Percentiles rank a stretch among this genome's conserved stretches.
Evolutionary conservation across 2,797 vertebrate species (phyloP).

Genomic region (Ataeniobius toweri): DNA sequence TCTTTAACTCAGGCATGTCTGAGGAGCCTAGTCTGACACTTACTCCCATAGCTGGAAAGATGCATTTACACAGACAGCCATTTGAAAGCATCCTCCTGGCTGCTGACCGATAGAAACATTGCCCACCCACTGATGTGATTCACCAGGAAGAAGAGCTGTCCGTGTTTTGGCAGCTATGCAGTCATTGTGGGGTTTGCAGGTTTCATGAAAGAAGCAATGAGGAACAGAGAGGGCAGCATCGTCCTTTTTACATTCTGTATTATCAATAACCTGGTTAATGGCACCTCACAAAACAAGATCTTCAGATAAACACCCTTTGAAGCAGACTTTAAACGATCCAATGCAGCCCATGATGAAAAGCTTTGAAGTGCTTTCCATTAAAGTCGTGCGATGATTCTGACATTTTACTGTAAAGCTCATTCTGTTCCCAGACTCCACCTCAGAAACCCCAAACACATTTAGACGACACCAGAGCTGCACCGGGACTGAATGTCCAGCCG

Average conservation of each 20-base stretch:
- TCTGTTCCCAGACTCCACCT: conserved; percentile 8
- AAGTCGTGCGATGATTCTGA: neutral
- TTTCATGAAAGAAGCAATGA: conserved; percentile 20
- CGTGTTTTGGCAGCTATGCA: conserved; percentile 45
- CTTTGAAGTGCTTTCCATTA: neutral
- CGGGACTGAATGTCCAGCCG: conserved; percentile 21
- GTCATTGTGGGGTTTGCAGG: conserved; percentile 59
- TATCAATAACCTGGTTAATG: conserved; percentile 20
- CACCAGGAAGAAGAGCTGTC: conserved; percentile 28
- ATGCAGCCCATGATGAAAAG: neutral
- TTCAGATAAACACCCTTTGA: conserved; percentile 19
- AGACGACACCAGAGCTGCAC: conserved; percentile 27
- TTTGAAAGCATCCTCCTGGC: conserved; percentile 54
- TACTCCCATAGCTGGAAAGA: conserved; percentile 36
- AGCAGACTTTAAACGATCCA: conserved; percentile 11
- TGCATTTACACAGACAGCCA: conserved; percentile 50
- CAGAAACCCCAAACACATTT: conserved; percentile 30
- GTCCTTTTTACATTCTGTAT: neutral
- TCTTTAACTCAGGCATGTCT: neutral
- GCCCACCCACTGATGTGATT: conserved; percentile 49
- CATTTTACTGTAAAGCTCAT: conserved; percentile 1
- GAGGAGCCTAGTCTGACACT: conserved; percentile 3
- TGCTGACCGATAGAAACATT: conserved; percentile 41
- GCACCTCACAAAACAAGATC: conserved; percentile 17
- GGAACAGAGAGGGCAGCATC: neutral